Percentiles rank a stretch among this genome's conserved stretches.
Conservation (phyloP, 2,888 invertebrate genomes). For the Dromius quadrimaculatus region DNA sequence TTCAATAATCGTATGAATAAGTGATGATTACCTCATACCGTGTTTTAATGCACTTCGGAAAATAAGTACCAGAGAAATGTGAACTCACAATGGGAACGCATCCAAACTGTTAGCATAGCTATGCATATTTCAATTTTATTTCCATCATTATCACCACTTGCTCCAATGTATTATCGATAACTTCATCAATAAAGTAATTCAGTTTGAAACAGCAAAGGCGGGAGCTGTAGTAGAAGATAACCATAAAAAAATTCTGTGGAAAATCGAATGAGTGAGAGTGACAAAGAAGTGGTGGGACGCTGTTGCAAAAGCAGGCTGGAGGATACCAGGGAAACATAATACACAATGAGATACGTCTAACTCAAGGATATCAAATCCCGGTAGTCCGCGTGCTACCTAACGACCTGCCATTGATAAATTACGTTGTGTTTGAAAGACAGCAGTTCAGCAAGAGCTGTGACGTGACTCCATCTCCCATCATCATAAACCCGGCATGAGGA, state of each 20-base stretch:
- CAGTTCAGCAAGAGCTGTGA: too few relatives aligned
- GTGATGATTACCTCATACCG: not conserved
- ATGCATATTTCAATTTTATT: slow-evolving; percentile 47
- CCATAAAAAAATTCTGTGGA: slow-evolving; percentile 41
- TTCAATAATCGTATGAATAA: too few relatives aligned
- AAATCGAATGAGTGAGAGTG: slow-evolving; percentile 16
- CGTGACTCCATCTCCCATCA: slow-evolving; percentile 42
- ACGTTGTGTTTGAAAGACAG: slow-evolving; percentile 45
- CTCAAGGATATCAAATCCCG: slow-evolving; percentile 44
- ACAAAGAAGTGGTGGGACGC: not conserved
- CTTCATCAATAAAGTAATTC: slow-evolving; percentile 46
- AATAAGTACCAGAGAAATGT: slow-evolving; percentile 6
- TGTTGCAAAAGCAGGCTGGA: not conserved
- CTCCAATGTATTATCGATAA: slow-evolving; percentile 48
- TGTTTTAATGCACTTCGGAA: slow-evolving; percentile 20
- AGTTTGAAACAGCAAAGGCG: slow-evolving; percentile 23
- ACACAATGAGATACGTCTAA: slow-evolving; percentile 40
- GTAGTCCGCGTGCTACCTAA: slow-evolving; percentile 26
- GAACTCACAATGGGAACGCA: slow-evolving; percentile 15
- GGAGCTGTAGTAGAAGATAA: slow-evolving; percentile 28
- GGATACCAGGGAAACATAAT: slow-evolving; percentile 12
- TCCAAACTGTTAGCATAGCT: slow-evolving; percentile 21
- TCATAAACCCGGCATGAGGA: slow-evolving; percentile 5
- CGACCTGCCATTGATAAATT: slow-evolving; percentile 49
- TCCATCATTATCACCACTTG: slow-evolving; percentile 43